Evolutionary conservation across 2,113 vertebrate genomes (phyloP).

Genomic region (Delphinus delphis): DNA sequence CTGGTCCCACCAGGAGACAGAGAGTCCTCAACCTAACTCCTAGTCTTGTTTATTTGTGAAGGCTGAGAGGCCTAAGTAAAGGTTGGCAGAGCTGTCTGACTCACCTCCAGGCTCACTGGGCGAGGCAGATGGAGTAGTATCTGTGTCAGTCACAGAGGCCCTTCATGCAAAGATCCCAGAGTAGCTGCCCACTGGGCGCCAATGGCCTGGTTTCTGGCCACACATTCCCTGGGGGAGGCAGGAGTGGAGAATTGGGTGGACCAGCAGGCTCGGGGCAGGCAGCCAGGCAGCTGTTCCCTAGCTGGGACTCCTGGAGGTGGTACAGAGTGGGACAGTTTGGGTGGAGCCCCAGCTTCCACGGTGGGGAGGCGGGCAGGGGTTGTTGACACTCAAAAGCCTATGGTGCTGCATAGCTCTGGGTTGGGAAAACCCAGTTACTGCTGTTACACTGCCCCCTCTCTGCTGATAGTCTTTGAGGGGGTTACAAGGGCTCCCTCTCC

Average conservation of each 20-base stretch:
- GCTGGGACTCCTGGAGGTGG: neutral
- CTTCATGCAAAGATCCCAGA: neutral
- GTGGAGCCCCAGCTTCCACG: neutral
- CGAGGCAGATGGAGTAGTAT: neutral
- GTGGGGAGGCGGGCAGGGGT: rapidly evolving
- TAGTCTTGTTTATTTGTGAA: neutral
- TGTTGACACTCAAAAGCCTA: neutral
- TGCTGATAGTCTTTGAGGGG: neutral
- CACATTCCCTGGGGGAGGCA: neutral
- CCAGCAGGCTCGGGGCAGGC: neutral
- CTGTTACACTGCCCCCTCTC: neutral
- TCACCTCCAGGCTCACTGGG: neutral
- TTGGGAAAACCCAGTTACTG: neutral
- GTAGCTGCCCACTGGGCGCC: rapidly evolving
- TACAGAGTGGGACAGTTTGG: neutral
- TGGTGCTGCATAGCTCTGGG: neutral
- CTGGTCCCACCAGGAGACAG: neutral
- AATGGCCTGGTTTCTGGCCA: neutral
- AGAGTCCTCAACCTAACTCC: neutral
- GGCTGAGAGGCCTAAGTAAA: neutral
- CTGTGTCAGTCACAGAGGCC: neutral
- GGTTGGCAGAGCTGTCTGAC: neutral
- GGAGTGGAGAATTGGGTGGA: neutral
- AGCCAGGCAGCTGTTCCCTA: neutral
- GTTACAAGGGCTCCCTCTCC: neutral